Base-by-base conservation (phyloP, 2,797 vertebrate species). In the Spheniscus humboldti region DNA sequence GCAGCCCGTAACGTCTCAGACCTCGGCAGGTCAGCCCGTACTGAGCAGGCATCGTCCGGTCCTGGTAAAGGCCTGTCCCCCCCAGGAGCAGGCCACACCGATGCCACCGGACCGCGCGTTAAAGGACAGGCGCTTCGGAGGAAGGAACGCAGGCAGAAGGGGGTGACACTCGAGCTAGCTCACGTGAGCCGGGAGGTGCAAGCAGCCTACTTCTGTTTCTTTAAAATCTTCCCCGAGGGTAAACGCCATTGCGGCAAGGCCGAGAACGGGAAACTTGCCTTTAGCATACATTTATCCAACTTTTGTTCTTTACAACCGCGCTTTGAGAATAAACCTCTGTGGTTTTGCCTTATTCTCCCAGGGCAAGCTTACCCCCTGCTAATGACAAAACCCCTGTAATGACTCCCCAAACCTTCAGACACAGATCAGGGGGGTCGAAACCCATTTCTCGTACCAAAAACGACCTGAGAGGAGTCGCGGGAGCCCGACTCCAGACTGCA, bases 141-240 rank as follows among this genome's bases (percentile, higher is more conserved):
- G 37, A 48, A 37, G 62, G 37, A 12, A 22, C 47, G 43, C 30
- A 14, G 39, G 48, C n/a, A 39, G 35, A 28, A 50, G 13, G 60
- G 69, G 39, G n/a, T 2, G 24, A 67, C 11, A 6, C 13, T 8
- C 9, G 33, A 78, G 60, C 35, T 30, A 52, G 66, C 56, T 37
- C 37, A 10, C 0, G 0, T 0, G 0, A 24, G 6, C 24, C 0
- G 0, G 41, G 47, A 52, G 18, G n/a, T 5, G 31, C 24, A 13
- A 37, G 27, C 52, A 39, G n/a, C 56, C 30, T 27, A 3, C 17
- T 43, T 15, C 41, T 25, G 11, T 6, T 28, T 27, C 82, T 72
- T 33, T 28, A 37, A 43, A 57, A 59, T 7, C 22, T 41, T 53
- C 74, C 18, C 1, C 20, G 14, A 23, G 20, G 56, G 27, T 24